Evolutionary conservation across 2,888 invertebrate species (phyloP), one percentile per base, ranked within the genome.

Genomic region (Lysandra coridon): DNA sequence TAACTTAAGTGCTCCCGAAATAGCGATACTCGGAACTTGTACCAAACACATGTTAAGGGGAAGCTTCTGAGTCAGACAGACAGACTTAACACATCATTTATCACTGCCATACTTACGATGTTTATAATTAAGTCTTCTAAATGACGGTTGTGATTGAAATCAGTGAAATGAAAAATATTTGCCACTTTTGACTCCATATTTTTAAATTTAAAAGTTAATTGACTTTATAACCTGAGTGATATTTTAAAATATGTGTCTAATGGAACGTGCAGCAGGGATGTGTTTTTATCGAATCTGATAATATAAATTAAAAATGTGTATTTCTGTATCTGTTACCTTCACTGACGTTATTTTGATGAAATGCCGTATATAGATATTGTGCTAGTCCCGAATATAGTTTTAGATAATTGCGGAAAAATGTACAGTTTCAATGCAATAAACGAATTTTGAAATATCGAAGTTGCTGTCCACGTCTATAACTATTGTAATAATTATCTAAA

Each of bases 11-110:
- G 62, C 62, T 79, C 79, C 79, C 73, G 73, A 80, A 76, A 80
- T 80, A 80, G 80, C 77, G 44, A 12, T 79, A 74, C 69, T 77
- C 77, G 77, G 78, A 79, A 79, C 83, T 83, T 83, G 83, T 81
- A 83, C 83, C 84, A 82, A 82, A 81, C 81, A 81, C 82, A 82
- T 83, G 82, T 85, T 85, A 84, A 84, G 82, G 83, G 83, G 83
- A 82, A 83, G 81, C 83, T 80, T 81, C 83, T 83, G 81, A 80
- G 60, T 84, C 83, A 88, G 87, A 87, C 88, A 89, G 88, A 88
- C 89, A 90, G 90, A 88, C 88, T 91, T 90, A 91, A 86, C 86
- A 84, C 85, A 81, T 81, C 88, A 88, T 91, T 85, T 85, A 88
- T 90, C 90, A 84, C 82, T 85, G 86, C 86, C 87, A 83, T 69